These are phyloP conservation scores for Sycophaga agraensis DNA, from an alignment of 1,140 invertebrate genomes.

Conservation along the genomic window DNA sequence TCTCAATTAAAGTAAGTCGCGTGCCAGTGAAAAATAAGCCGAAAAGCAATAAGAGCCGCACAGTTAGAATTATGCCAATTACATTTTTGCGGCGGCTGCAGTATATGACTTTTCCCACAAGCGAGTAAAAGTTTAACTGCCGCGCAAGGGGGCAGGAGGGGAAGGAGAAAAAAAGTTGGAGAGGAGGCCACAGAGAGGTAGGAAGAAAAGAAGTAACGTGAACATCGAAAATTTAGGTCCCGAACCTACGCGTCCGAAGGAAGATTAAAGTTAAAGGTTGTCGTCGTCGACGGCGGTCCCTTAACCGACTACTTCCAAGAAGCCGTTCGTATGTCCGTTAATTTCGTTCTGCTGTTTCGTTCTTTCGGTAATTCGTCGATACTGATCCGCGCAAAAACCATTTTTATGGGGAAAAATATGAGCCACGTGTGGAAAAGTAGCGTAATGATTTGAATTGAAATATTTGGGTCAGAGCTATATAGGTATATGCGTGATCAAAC, in stretches of 20 bases:
- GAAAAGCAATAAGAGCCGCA: not conserved
- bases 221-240: slow-evolving; percentile 4
- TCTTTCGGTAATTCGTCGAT: too few species aligned
- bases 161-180: not conserved
- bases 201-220: not conserved
- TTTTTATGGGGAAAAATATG: too few species aligned
- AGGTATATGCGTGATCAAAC: too few species aligned
- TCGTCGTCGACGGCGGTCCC: not conserved
- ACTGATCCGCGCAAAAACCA: too few species aligned
- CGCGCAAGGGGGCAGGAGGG: too few species aligned
- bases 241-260: too few species aligned
- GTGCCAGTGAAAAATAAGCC: not conserved
- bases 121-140: not conserved
- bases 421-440: too few species aligned
- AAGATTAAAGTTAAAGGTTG: slow-evolving; percentile 10
- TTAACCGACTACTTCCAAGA: not conserved
- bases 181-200: too few species aligned
- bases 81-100: not conserved
- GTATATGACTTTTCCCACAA: slow-evolving; percentile 13
- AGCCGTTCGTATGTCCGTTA: not conserved
- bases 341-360: not conserved
- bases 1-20: not conserved
- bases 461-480: too few species aligned
- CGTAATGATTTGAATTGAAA: too few species aligned
- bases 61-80: not conserved